Evolutionary conservation across 2,797 vertebrate species (phyloP).

Genomic region (Pseudochirops cupreus): DNA sequence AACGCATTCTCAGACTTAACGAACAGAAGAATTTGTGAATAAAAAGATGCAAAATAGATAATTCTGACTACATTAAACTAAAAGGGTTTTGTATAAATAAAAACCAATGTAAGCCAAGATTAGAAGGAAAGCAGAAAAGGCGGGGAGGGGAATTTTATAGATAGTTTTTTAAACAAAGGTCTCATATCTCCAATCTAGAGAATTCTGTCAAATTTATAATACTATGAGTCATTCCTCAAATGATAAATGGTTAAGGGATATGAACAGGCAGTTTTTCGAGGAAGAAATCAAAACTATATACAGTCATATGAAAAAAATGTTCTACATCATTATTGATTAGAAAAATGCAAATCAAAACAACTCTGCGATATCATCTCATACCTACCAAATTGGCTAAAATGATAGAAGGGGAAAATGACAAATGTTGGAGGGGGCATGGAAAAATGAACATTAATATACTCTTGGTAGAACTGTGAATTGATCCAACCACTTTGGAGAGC

Average conservation of each 20-base stretch:
- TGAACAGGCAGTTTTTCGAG: not conserved
- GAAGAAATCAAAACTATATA: not conserved
- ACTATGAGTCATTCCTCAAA: not conserved
- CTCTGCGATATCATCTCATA: not conserved
- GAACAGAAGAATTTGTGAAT: not conserved
- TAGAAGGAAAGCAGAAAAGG: not conserved
- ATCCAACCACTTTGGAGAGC: not conserved
- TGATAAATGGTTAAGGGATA: not conserved
- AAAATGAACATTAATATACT: not conserved
- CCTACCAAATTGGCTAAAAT: not conserved
- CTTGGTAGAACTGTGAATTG: not conserved
- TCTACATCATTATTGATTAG: not conserved
- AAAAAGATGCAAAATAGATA: not conserved
- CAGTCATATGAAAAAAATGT: not conserved
- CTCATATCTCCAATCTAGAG: no score
- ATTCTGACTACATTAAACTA: not conserved
- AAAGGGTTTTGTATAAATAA: not conserved
- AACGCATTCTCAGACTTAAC: not conserved
- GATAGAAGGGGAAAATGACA: not conserved
- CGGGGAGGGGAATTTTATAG: no score
- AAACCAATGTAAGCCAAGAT: not conserved
- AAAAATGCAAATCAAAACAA: not conserved
- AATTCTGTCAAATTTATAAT: no score
- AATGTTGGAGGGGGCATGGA: not conserved
- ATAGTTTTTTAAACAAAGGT: no score